Percentiles rank a stretch among this genome's conserved stretches.
These are phyloP conservation scores for Arvicola amphibius DNA, from an alignment of 2,797 vertebrate genomes.

Conservation along the genomic window DNA sequence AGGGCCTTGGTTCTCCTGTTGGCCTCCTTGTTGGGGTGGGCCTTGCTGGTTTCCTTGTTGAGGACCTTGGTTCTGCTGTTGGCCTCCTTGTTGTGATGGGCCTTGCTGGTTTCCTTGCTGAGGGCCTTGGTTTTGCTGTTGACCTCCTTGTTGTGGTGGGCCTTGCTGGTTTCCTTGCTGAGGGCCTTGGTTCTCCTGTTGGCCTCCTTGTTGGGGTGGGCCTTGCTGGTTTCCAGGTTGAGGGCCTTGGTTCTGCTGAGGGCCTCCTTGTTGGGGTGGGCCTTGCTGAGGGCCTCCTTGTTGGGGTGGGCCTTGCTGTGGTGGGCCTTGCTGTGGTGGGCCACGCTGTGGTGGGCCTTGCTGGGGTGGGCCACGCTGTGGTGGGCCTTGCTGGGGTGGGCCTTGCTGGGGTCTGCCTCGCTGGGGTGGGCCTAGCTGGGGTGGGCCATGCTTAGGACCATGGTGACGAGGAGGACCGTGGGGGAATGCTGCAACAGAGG, in stretches of 20 bases:
- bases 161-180: no score
- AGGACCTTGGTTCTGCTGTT: neutral
- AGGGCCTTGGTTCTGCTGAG: no score
- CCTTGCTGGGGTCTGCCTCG: neutral
- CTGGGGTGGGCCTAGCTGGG: no score
- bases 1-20: neutral
- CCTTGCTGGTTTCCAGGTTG: no score
- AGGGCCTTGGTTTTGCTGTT: no score
- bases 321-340: no score
- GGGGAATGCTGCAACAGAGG: neutral
- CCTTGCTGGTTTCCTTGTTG: neutral
- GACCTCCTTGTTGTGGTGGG: neutral
- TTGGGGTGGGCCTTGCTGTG: no score
- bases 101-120: neutral
- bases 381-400: no score
- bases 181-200: neutral
- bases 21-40: neutral
- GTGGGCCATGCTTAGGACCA: neutral
- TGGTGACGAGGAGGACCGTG: neutral
- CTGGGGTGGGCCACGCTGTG: no score
- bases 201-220: neutral
- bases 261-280: no score
- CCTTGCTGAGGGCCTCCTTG: neutral
- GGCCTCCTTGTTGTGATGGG: neutral
- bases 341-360: no score